Evolutionary conservation across 2,113 vertebrate genomes (phyloP).

Genomic region (Hystrix brachyura): DNA sequence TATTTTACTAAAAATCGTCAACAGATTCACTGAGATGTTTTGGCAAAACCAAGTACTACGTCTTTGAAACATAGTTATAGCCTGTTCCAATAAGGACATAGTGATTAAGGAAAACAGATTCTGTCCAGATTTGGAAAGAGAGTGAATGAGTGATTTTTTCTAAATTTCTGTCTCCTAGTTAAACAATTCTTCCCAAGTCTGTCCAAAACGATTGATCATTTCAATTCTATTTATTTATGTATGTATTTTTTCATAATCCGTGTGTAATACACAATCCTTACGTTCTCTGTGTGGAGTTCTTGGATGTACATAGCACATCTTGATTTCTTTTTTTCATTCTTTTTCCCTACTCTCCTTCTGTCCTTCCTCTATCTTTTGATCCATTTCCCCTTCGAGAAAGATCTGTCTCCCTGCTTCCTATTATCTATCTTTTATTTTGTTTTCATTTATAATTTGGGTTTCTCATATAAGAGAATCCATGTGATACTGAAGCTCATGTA

Average conservation of each 20-base stretch:
- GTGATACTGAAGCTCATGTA: not conserved
- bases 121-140: fast-evolving
- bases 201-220: not conserved
- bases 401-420: not conserved
- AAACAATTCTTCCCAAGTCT: no score
- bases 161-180: not conserved
- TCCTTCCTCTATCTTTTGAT: not conserved
- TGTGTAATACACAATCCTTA: fast-evolving
- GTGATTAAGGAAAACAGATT: not conserved
- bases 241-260: not conserved
- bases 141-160: no score
- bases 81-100: fast-evolving
- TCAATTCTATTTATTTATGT: not conserved
- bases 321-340: not conserved
- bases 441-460: not conserved
- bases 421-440: not conserved
- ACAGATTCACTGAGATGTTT: not conserved
- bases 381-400: not conserved
- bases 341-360: not conserved
- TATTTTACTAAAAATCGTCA: not conserved
- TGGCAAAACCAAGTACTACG: no score
- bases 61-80: not conserved
- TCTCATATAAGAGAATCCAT: not conserved
- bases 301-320: fast-evolving
- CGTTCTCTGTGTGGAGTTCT: not conserved